Conservation (phyloP, 1,140 invertebrate species). For the Saccostrea echinata region DNA sequence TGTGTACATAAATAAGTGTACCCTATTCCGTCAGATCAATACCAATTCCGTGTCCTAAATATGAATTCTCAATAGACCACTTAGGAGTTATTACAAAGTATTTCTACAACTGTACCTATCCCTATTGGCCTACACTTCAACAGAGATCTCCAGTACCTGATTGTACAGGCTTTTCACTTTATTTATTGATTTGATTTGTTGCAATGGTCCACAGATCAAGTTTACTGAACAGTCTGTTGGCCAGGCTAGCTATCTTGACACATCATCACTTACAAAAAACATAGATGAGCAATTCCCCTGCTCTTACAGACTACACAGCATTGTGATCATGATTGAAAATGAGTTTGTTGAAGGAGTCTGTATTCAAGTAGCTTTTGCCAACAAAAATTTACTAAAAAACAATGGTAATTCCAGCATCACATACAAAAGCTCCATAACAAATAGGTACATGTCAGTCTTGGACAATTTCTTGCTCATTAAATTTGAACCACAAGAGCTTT, state of each 20-base stretch:
- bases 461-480: not conserved
- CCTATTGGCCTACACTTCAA: not conserved
- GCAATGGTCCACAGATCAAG: not conserved
- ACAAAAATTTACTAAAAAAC: not conserved
- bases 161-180: not conserved
- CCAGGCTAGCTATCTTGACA: not conserved
- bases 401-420: not conserved
- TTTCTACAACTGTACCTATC: not conserved
- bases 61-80: not conserved
- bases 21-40: not conserved
- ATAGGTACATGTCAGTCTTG: not conserved
- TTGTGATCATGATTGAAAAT: not conserved
- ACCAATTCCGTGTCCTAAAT: not conserved
- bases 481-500: too few relatives aligned
- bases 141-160: not conserved
- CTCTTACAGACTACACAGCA: not conserved
- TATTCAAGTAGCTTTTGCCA: not conserved
- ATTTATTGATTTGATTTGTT: not conserved
- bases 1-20: not conserved
- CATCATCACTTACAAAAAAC: slow-evolving; percentile 15
- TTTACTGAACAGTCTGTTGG: not conserved
- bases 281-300: not conserved
- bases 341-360: not conserved
- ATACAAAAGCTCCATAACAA: not conserved
- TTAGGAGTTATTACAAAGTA: not conserved